Conservation (phyloP, 1,140 invertebrate species). For the Colletes latitarsis region DNA sequence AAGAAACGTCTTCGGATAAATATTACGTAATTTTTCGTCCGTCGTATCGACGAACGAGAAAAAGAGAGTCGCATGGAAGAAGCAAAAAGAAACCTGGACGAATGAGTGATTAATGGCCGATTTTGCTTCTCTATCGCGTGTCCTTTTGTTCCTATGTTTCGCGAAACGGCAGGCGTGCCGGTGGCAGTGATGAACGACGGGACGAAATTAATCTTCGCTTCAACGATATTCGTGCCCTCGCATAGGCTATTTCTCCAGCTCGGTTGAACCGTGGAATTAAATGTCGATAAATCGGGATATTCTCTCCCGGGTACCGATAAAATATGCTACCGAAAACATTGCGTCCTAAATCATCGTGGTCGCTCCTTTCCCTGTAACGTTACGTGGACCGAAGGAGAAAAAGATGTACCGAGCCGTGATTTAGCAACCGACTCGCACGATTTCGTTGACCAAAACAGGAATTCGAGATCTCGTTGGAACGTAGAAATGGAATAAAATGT, state of each 20-base stretch:
- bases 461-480: too few species aligned
- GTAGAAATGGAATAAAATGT: too few species aligned
- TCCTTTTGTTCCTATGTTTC: constrained; percentile 46
- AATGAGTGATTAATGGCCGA: constrained; percentile 59
- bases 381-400: too few species aligned
- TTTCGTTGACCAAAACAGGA: too few species aligned
- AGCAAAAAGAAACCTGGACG: constrained; percentile 26
- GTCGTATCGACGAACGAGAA: constrained; percentile 7
- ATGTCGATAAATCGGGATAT: constrained; percentile 34
- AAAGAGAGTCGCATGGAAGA: neutral
- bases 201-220: constrained; percentile 62
- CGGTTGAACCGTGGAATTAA: constrained; percentile 24
- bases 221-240: constrained; percentile 5
- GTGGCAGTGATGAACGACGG: constrained; percentile 67
- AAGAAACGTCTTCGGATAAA: neutral
- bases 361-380: too few species aligned
- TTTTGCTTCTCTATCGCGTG: constrained; percentile 50
- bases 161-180: constrained; percentile 52
- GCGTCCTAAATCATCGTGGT: neutral
- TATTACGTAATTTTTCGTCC: constrained; percentile 24
- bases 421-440: too few species aligned
- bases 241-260: neutral
- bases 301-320: too few species aligned
- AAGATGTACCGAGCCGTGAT: too few species aligned
- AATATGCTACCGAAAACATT: too few species aligned